These are phyloP conservation scores for Anagrus nilaparvatae DNA, from an alignment of 1,140 invertebrate genomes.

Conservation along the genomic window DNA sequence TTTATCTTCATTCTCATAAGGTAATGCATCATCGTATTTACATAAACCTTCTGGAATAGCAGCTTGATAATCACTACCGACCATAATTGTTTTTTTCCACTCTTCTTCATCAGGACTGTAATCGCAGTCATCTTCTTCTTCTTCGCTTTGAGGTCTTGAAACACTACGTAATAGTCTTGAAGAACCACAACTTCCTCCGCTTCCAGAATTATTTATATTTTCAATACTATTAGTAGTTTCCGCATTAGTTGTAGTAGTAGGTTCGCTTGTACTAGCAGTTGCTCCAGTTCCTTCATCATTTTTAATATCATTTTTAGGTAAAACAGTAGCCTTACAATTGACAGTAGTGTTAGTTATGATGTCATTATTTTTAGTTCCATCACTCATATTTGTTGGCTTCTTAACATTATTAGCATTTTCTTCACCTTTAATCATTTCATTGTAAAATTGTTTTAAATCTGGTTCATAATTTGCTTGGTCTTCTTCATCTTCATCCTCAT, in stretches of 20 bases:
- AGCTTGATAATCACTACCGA: slow-evolving; percentile 89
- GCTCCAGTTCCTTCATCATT: not conserved
- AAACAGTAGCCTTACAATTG: not conserved
- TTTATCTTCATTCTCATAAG: slow-evolving; percentile 95
- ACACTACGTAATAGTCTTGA: slow-evolving; percentile 46
- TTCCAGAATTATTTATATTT: slow-evolving; percentile 10
- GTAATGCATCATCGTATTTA: slow-evolving; percentile 83
- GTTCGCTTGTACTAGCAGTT: no score
- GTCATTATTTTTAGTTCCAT: slow-evolving; percentile 5
- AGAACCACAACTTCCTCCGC: slow-evolving; percentile 27
- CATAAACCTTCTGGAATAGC: slow-evolving; percentile 83
- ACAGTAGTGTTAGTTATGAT: not conserved
- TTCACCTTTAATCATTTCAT: slow-evolving; percentile 47
- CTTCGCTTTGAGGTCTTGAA: slow-evolving; percentile 53
- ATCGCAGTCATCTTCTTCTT: slow-evolving; percentile 66
- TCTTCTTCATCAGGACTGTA: slow-evolving; percentile 70
- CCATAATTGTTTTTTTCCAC: slow-evolving; percentile 86
- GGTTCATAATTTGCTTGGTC: slow-evolving; percentile 33
- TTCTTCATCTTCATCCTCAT: slow-evolving; percentile 34
- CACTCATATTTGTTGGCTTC: not conserved
- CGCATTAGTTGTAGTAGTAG: no score
- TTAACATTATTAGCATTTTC: slow-evolving; percentile 24
- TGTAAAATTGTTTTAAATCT: slow-evolving; percentile 42
- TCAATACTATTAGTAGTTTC: no score
- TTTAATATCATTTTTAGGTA: not conserved